Evolutionary conservation across 1,140 invertebrate genomes (phyloP), one percentile per base, ranked within the genome.

Genomic region (Aphis gossypii): DNA sequence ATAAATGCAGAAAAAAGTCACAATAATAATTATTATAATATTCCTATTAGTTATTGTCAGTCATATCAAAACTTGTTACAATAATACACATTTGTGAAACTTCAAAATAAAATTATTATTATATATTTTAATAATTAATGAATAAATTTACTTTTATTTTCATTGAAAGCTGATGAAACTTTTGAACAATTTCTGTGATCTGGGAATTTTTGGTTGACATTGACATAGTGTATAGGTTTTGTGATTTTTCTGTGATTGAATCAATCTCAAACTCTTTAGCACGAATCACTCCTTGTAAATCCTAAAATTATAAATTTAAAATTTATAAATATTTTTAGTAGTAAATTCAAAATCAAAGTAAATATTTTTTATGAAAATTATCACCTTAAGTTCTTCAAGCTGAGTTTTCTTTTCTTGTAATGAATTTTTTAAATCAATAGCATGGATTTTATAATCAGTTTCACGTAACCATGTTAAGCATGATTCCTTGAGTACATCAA

Each of bases 251-350:
- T 35, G 97, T 98, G 0, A 99, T 97, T 89, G 97, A 97, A 95
- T 99, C 98, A 94, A 99, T 98, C 95, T 99, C 98, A 51, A 98
- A 95, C 96, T 99, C 98, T 95, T 98, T 98, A 2, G 98, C 97
- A 68, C 97, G 96, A 14, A 99, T 97, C 96, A 99, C 98, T 87
- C 98, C 98, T 96, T 99, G 98, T 30, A 99, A 95, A 44, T 95
- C 96, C 95, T 98, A 96, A 8, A 89, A 56, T 54, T 51, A 56
- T 23, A 86, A 48, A n/a, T 38, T 84, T 25, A 68, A 93, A 88
- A 93, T 21, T 23, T 51, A 88, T 88, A 35, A 88, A 35, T 30
- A 38, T 25, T 38, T 35, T 54, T 46, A 84, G 41, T 86, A 30
- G 25, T 30, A 30, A 2, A 44, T 86, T 86, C 25, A 23, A 44